Evolutionary conservation across 1,140 invertebrate species (phyloP).

Genomic region (Drosophila takahashii): DNA sequence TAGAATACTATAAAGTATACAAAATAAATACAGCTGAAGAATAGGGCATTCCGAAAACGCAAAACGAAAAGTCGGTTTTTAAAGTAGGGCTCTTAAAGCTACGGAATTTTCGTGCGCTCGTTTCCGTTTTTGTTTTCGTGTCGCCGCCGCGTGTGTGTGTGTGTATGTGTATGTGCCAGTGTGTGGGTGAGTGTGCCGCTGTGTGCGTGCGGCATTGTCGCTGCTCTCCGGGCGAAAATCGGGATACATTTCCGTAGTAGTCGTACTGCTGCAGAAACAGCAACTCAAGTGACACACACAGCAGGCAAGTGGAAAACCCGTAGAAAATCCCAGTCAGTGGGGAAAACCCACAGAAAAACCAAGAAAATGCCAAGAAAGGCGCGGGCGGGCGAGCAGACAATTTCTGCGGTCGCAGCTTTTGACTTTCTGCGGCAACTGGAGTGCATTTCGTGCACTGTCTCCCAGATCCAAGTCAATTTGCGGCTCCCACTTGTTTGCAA

Average conservation of each 20-base stretch:
- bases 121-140: conserved; percentile 60
- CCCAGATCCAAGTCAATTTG: conserved; percentile 24
- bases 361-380: conserved; percentile 22
- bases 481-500: conserved; percentile 38
- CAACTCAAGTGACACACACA: conserved; percentile 40
- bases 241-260: conserved; percentile 76
- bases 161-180: conserved; percentile 33
- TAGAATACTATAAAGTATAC: not conserved
- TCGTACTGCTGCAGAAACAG: conserved; percentile 27
- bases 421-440: conserved; percentile 26
- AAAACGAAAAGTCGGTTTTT: conserved; percentile 26
- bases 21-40: not conserved
- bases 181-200: conserved; percentile 35
- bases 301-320: conserved; percentile 37
- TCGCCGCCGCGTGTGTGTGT: conserved; percentile 21
- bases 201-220: conserved; percentile 57
- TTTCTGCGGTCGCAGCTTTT: conserved; percentile 31
- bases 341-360: conserved; percentile 3
- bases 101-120: conserved; percentile 58
- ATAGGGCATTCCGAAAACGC: not conserved
- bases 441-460: conserved; percentile 34
- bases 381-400: conserved; percentile 12
- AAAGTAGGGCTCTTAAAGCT: conserved; percentile 61
- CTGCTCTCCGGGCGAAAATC: conserved; percentile 65
- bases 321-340: conserved; percentile 2